Conservation (phyloP, 2,797 vertebrate genomes). For the Denticeps clupeoides region DNA sequence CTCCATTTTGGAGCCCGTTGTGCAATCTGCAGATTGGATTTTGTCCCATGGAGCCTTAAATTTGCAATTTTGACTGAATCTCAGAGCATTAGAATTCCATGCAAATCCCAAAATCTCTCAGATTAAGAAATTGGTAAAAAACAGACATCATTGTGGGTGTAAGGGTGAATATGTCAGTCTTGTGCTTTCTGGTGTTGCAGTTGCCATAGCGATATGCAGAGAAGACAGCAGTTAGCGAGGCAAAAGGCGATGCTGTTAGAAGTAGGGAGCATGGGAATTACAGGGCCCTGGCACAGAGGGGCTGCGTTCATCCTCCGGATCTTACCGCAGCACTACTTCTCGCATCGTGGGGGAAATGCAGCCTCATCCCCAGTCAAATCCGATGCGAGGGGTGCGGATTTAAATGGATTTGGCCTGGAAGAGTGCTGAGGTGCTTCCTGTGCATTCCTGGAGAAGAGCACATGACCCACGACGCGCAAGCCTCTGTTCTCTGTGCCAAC, state of each 20-base stretch:
- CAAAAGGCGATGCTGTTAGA: conserved; percentile 18
- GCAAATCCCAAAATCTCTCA: conserved; percentile 39
- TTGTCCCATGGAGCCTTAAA: too few species aligned
- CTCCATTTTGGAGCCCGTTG: too few species aligned
- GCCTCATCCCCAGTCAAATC: too few species aligned
- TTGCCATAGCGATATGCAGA: conserved; percentile 45
- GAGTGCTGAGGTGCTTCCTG: conserved; percentile 10
- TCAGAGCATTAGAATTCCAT: too few species aligned
- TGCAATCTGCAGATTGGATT: too few species aligned
- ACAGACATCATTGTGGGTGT: conserved; percentile 9
- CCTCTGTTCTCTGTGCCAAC: not conserved
- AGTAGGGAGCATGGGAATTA: conserved; percentile 29
- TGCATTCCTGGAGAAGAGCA: conserved; percentile 8
- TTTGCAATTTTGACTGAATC: too few species aligned
- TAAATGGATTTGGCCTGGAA: conserved; percentile 4
- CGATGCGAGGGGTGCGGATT: too few species aligned
- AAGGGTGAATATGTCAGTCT: not conserved
- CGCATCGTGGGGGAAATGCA: too few species aligned
- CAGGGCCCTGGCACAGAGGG: conserved; percentile 8
- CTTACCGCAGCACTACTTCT: too few species aligned
- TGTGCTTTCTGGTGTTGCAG: conserved; percentile 28
- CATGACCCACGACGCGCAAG: conserved; percentile 3
- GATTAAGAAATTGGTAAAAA: conserved; percentile 28
- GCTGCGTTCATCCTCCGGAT: not conserved
- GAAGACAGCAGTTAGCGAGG: conserved; percentile 23